Conservation (phyloP, 2,888 invertebrate genomes). For the Lithosia quadra region DNA sequence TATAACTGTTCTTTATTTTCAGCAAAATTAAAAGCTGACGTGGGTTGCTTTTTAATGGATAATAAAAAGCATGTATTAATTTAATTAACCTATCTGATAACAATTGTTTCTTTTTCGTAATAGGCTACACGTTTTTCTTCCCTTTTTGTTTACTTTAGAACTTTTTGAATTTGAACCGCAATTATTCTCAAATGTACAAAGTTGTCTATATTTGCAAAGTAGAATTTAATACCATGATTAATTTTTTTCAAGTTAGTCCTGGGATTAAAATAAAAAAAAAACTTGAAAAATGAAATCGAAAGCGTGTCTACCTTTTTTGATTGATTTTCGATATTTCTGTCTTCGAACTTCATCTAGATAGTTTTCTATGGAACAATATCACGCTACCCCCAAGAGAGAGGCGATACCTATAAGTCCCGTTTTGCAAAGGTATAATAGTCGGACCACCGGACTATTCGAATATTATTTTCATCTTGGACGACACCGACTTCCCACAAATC, state of each 20-base stretch:
- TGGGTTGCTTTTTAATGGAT: conserved; percentile 12
- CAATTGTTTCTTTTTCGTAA: not conserved
- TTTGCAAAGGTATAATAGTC: too few relatives aligned
- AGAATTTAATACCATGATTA: not conserved
- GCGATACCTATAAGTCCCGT: too few relatives aligned
- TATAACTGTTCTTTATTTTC: conserved; percentile 7
- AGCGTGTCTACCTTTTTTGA: too few relatives aligned
- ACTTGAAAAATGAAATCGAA: too few relatives aligned
- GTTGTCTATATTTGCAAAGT: not conserved
- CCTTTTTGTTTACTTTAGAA: not conserved
- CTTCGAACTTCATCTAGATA: too few relatives aligned
- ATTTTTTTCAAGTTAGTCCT: not conserved
- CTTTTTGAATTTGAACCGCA: not conserved
- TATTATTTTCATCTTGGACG: too few relatives aligned
- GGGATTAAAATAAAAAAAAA: too few relatives aligned
- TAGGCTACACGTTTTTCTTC: not conserved
- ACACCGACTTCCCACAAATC: too few relatives aligned
- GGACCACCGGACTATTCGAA: too few relatives aligned
- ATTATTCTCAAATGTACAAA: not conserved
- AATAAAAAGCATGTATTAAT: conserved; percentile 5
- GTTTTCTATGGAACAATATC: too few relatives aligned
- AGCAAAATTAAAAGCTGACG: conserved; percentile 14
- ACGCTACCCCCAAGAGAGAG: too few relatives aligned
- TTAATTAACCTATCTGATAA: not conserved
- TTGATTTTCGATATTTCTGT: too few relatives aligned